Base-by-base conservation (phyloP, 2,888 invertebrate genomes). In the Acronicta aceris region DNA sequence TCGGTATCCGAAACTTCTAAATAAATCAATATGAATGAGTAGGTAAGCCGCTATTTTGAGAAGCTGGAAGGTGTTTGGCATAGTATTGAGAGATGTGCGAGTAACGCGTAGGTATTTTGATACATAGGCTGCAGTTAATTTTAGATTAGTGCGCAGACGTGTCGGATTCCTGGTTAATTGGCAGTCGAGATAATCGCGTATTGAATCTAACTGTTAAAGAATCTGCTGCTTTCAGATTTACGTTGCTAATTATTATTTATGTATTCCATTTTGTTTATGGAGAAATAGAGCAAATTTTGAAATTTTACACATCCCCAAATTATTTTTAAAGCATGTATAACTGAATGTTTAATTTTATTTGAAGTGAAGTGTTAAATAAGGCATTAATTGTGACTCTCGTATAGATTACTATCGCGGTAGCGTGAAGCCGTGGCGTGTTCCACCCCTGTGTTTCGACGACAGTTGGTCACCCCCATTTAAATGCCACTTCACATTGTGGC, bases 91-190 rank as follows among this genome's bases (percentile, higher is more conserved):
- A 94, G 93, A 94, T 93, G 93, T 88, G 89, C 92, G 91, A 90
- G 92, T 92, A 91, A 92, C 92, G 90, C 89, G 92, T 90, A 90
- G 91, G 91, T 94, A 94, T 94, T 94, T 94, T 94, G 94, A 94
- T 94, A 93, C 94, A 94, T 94, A 89, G 93, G 91, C 92, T 93
- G 92, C 92, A 92, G 94, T 92, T 94, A 94, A 94, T 92, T 94
- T 94, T 94, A 94, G 94, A 94, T 93, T 90, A 93, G 90, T 89
- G 92, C 93, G 93, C 94, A 92, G 93, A 92, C 94, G 93, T 89
- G 93, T 92, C 88, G 93, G 91, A 93, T 92, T 93, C 93, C 90
- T 92, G 85, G 89, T 93, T 94, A 94, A 94, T 94, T 94, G 93
- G 93, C 93, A 93, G 89, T 86, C 85, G 85, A 87, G 89, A 93